A percentile compares a stretch with the other conserved stretches of the same genome.
Conservation (phyloP, 2,113 vertebrate species). For the Rhynchomys soricoides region DNA sequence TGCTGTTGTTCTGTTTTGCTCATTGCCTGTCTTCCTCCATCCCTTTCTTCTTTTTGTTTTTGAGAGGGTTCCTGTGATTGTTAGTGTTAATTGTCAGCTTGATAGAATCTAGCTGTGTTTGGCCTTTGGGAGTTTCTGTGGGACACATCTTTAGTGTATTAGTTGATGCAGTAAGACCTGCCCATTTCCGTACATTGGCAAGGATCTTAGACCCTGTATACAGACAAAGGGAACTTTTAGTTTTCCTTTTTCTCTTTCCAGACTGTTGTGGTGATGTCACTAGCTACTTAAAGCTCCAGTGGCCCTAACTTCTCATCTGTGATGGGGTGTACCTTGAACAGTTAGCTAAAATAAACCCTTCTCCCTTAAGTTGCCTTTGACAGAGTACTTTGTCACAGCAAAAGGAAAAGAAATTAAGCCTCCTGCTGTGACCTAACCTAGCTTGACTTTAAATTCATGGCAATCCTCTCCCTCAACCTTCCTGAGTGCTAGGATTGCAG, state of each 20-base stretch:
- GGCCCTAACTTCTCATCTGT: not conserved
- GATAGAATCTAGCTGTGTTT: not conserved
- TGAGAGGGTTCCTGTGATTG: not conserved
- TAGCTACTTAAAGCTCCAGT: not conserved
- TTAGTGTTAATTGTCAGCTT: not conserved
- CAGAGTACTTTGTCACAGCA: not conserved
- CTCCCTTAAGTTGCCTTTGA: not conserved
- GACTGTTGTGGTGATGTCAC: not conserved
- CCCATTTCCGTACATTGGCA: not conserved
- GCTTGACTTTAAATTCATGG: not conserved
- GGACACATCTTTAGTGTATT: not conserved
- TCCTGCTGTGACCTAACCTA: not conserved
- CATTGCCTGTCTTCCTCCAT: not conserved
- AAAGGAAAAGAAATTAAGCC: not conserved
- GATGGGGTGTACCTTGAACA: not conserved
- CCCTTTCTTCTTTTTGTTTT: not conserved
- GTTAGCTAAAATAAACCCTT: not conserved
- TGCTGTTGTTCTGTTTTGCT: not conserved
- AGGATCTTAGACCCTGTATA: not conserved
- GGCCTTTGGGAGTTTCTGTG: not conserved
- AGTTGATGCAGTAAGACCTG: not conserved
- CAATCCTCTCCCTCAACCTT: not conserved
- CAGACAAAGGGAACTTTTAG: not conserved
- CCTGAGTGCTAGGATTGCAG: not conserved
- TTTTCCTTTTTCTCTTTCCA: not conserved